phyloP scores from a whole-genome alignment of 2,797 vertebrate genomes.

The Margarornis squamiger region DNA sequence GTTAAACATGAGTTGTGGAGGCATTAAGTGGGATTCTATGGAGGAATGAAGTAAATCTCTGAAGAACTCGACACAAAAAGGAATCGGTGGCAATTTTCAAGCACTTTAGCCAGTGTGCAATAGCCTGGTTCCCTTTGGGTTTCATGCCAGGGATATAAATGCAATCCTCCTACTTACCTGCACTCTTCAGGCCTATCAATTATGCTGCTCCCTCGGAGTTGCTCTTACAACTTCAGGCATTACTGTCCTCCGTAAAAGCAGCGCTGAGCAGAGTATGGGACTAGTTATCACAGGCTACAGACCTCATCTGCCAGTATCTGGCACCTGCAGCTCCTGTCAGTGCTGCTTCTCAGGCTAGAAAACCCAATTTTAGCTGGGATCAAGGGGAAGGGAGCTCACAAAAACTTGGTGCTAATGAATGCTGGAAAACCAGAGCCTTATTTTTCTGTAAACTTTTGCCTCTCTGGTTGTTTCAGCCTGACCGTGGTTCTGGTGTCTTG shows the following conservation, averaged over 20 bases:
- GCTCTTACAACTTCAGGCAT: conserved; percentile 38
- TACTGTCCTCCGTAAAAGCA: conserved; percentile 28
- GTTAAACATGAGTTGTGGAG: conserved; percentile 74
- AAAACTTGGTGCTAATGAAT: conserved; percentile 2
- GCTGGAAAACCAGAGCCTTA: not conserved
- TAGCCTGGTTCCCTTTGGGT: conserved; percentile 51
- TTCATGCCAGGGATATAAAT: conserved; percentile 58
- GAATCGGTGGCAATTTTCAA: conserved; percentile 70
- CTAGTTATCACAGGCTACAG: not conserved
- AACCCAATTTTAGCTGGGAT: not conserved
- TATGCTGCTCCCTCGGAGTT: conserved; percentile 50
- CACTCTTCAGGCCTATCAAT: conserved; percentile 69
- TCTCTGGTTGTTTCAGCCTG: not conserved
- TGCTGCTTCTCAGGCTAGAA: not conserved
- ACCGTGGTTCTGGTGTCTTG: rapidly evolving
- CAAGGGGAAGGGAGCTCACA: not conserved
- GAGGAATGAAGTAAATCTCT: conserved; percentile 54
- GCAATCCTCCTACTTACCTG: conserved; percentile 62
- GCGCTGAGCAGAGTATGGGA: not conserved
- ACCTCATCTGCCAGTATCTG: not conserved
- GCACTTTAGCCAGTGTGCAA: conserved; percentile 48
- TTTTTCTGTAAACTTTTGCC: not conserved
- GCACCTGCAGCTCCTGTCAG: not conserved
- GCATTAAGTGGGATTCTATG: conserved; percentile 63
- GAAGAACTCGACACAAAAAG: conserved; percentile 33